Evolutionary conservation across 2,797 vertebrate species (phyloP).

Genomic region (Molossus alvarezi): DNA sequence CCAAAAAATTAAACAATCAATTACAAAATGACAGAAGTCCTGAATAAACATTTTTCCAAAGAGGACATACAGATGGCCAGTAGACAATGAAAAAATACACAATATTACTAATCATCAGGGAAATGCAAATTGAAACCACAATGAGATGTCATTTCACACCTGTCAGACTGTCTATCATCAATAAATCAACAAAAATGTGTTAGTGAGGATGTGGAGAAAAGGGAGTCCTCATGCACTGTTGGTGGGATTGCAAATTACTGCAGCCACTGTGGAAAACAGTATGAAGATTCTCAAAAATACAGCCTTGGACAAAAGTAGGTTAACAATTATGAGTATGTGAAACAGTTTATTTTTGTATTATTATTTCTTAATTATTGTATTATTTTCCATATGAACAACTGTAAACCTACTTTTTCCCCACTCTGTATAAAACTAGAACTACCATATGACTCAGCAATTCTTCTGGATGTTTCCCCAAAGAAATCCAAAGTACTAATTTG

Average conservation of each 20-base stretch:
- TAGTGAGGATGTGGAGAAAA: neutral
- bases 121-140: neutral
- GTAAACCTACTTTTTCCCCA: no score
- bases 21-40: no score
- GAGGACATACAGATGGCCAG: no score
- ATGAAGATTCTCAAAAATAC: neutral
- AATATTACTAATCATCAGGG: neutral
- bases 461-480: neutral
- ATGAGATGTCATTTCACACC: neutral
- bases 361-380: no score
- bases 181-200: neutral
- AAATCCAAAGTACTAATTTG: neutral
- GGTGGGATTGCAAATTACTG: neutral
- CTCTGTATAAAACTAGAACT: neutral
- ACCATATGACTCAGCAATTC: neutral
- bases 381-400: no score
- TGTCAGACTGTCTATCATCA: neutral
- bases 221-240: neutral
- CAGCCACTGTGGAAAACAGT: neutral
- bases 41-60: no score
- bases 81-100: neutral
- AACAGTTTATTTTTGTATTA: no score
- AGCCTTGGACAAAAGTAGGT: no score
- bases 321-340: no score
- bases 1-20: no score